Conservation (phyloP, 2,113 vertebrate genomes). For the Sialia sialis region DNA sequence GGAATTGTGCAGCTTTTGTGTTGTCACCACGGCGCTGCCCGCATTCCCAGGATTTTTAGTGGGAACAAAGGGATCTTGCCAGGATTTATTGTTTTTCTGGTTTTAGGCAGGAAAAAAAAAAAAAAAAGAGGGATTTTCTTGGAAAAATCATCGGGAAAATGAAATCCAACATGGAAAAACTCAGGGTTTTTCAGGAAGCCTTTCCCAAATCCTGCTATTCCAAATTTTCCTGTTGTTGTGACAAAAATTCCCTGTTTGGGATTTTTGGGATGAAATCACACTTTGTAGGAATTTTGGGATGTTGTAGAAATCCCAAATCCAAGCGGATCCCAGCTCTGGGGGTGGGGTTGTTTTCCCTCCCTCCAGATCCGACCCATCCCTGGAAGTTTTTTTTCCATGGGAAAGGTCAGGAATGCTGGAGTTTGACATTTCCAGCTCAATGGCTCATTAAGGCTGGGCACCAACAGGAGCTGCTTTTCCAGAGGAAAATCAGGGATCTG, state of each 20-base stretch:
- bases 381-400: neutral
- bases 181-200: neutral
- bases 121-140: neutral
- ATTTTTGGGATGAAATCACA: neutral
- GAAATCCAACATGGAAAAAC: fast-evolving
- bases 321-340: neutral
- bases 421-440: neutral
- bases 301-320: neutral
- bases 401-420: neutral
- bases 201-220: neutral
- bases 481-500: neutral
- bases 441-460: neutral
- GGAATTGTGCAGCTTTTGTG: neutral
- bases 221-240: neutral
- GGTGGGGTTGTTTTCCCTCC: neutral
- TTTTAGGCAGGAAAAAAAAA: too few relatives aligned
- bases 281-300: neutral
- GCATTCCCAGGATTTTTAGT: neutral
- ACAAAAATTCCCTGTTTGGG: neutral
- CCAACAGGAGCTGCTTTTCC: neutral
- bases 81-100: fast-evolving
- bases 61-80: neutral
- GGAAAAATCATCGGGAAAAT: neutral
- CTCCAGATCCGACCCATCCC: fast-evolving
- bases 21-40: fast-evolving